Conservation (phyloP, 2,797 vertebrate genomes). For the Phylloscopus collybita region DNA sequence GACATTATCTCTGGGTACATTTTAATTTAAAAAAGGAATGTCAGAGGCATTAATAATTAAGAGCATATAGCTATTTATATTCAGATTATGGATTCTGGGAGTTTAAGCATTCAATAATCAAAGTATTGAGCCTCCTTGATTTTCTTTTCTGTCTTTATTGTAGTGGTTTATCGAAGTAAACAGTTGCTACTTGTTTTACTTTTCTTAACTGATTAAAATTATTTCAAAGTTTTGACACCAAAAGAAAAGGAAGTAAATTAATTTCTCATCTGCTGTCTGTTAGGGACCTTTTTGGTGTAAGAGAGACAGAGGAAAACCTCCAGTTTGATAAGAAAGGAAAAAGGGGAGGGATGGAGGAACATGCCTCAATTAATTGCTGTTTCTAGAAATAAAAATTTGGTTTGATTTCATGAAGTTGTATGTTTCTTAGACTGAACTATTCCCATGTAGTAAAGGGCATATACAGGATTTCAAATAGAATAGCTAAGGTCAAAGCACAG, state of each 20-base stretch:
- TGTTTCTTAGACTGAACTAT: not conserved
- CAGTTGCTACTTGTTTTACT: not conserved
- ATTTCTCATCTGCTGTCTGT: not conserved
- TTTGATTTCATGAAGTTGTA: not conserved
- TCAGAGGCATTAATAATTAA: not conserved
- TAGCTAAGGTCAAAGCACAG: not conserved
- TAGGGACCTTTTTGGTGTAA: not conserved
- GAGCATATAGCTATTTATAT: not conserved
- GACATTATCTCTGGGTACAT: not conserved
- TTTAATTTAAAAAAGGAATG: not conserved
- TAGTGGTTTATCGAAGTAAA: not conserved
- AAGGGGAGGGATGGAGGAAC: accelerated
- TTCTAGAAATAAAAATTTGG: not conserved
- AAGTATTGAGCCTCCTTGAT: not conserved
- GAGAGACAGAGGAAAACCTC: not conserved
- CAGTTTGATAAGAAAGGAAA: not conserved
- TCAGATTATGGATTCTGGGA: not conserved
- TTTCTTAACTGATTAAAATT: not conserved
- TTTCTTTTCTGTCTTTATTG: not conserved
- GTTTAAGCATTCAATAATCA: not conserved
- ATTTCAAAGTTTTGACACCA: not conserved
- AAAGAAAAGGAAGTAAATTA: not conserved
- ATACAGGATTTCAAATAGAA: not conserved
- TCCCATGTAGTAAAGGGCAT: not conserved
- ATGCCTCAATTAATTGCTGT: accelerated